Base-by-base conservation (phyloP, 1,140 invertebrate species). In the Drepana arcuata region DNA sequence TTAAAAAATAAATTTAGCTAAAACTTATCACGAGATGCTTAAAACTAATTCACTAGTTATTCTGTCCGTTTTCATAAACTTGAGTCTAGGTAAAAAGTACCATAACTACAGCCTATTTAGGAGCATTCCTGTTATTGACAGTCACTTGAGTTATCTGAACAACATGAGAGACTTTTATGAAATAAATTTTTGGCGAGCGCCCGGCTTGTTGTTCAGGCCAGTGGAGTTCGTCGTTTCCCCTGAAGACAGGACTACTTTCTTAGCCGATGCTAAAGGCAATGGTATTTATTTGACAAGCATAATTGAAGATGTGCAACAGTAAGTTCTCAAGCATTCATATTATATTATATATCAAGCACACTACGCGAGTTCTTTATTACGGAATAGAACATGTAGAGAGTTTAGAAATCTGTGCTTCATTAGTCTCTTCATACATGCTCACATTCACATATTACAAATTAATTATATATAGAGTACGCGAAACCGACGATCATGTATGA, bases 301-400 rank as follows among this genome's bases (percentile, higher is more conserved):
- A 2, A 56, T 71, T 10, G 48, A 52, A 14, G 61, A 78, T 41
- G 45, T 78, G 2, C 70, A 78, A 31, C 59, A 43, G 70, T 74
- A 34, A 48, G 30, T 37, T n/a, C n/a, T n/a, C n/a, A n/a, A n/a
- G n/a, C n/a, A n/a, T n/a, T n/a, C n/a, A n/a, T n/a, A n/a, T n/a
- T n/a, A n/a, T n/a, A n/a, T n/a, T n/a, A n/a, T n/a, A n/a, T n/a
- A n/a, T n/a, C n/a, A n/a, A n/a, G n/a, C n/a, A n/a, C n/a, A n/a
- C n/a, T n/a, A n/a, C n/a, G n/a, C n/a, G n/a, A n/a, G n/a, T n/a
- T n/a, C n/a, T n/a, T n/a, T n/a, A n/a, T n/a, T n/a, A n/a, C n/a
- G n/a, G n/a, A n/a, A n/a, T n/a, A n/a, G n/a, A n/a, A n/a, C n/a
- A n/a, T n/a, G n/a, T n/a, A n/a, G n/a, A n/a, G n/a, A n/a, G n/a